Evolutionary conservation across 30 jellyfish, hydroid and myxozoan species (phyloP).

Genomic region (Kudoa iwatai): DNA sequence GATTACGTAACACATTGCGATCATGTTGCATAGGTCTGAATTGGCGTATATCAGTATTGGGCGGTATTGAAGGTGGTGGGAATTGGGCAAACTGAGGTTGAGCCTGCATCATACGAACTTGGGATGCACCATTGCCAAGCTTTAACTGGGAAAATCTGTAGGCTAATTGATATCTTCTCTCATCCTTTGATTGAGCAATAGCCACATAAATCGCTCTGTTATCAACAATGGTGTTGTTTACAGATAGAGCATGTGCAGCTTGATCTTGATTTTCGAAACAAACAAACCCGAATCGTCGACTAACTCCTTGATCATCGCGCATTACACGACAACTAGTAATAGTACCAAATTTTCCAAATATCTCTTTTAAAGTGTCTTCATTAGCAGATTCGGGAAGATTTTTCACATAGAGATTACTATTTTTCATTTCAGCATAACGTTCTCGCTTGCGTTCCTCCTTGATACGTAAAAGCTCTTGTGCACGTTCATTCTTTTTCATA

Average conservation of each 20-base stretch:
- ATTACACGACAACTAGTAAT: slow-evolving; percentile 38
- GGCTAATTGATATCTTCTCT: too few species aligned
- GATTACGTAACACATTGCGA: too few species aligned
- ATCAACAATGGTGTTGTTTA: slow-evolving; percentile 22
- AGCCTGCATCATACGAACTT: too few species aligned
- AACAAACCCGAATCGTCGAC: slow-evolving; percentile 81
- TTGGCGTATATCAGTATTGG: too few species aligned
- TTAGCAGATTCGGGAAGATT: slow-evolving; percentile 30
- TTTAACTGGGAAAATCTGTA: too few species aligned
- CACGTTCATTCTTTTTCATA: slow-evolving; percentile 46
- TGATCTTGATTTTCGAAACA: slow-evolving; percentile 36
- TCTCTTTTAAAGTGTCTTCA: slow-evolving; percentile 11
- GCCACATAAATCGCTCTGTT: slow-evolving; percentile 85
- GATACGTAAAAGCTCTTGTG: slow-evolving; percentile 16
- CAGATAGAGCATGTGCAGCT: too few species aligned
- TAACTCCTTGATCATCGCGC: slow-evolving; percentile 22
- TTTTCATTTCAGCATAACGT: slow-evolving; percentile 41
- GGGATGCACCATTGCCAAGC: too few species aligned
- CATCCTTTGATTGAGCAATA: slow-evolving; percentile 83
- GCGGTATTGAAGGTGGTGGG: too few species aligned
- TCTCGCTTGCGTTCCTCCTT: too few species aligned
- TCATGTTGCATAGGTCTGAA: too few species aligned
- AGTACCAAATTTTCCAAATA: slow-evolving; percentile 25
- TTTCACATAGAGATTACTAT: slow-evolving; percentile 56
- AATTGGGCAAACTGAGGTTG: too few species aligned